Evolutionary conservation across 2,113 vertebrate species (phyloP), one percentile per base, ranked within the genome.

Genomic region (Microtus ochrogaster): DNA sequence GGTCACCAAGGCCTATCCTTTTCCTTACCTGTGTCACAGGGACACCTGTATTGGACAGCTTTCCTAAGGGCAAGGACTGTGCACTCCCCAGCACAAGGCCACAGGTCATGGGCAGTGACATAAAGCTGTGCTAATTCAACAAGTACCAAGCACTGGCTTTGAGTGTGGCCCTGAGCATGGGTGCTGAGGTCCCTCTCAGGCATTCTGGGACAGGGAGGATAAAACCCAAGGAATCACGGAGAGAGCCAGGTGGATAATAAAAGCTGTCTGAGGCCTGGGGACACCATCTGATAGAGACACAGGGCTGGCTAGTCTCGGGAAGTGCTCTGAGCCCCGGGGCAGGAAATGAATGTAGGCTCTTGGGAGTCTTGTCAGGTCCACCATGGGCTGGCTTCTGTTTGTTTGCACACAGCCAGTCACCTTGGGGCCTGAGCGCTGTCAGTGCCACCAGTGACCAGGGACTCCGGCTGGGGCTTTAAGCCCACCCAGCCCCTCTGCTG

Each of bases 101-200:
- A 39, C 0, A 47, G 7, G 11, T 41, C 24, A 5, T 39, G n/a
- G 52, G n/a, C 36, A 17, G 28, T 63, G 39, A 10, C 10, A 41
- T 28, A 47, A 63, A 68, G 16, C 63, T 13, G 14, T 28, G 79
- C n/a, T 21, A 52, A 65, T 21, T 41, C 52, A 12, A 2, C 9
- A 2, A 16, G 13, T 9, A 24, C 0, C 1, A 28, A 36, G n/a
- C 0, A 16, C 22, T 14, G 0, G 0, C 39, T 44, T 39, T 0
- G 33, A 36, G 66, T 41, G 77, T 28, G 66, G 44, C 33, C 0
- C 63, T 7, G 28, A 70, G 33, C 0, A 14, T 61, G 41, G 16
- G 63, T n/a, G n/a, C 72, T 5, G 24, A 63, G 88, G 74, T 61
- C 73, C 41, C 86, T 13, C 4, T 24, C 1, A 0, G 1, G 65